These are phyloP conservation scores for Crocallis elinguaria DNA, from an alignment of 2,888 invertebrate genomes.

Conservation along the genomic window DNA sequence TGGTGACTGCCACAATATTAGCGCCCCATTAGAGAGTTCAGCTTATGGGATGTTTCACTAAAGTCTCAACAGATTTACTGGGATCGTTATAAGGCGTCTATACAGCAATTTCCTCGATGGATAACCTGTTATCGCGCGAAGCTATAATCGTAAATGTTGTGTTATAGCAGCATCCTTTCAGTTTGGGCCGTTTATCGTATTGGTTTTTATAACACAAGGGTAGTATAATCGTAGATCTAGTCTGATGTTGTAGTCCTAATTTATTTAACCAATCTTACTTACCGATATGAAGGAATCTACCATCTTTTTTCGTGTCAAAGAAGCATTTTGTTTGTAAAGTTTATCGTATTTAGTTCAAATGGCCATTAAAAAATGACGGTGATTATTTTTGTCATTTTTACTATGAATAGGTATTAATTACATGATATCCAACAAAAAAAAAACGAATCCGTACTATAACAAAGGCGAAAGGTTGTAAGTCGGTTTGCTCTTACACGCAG, in stretches of 20 bases:
- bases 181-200: conserved; percentile 10
- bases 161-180: conserved; percentile 22
- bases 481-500: no score
- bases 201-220: conserved; percentile 14
- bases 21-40: not conserved
- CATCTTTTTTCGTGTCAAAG: not conserved
- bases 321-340: conserved; percentile 1
- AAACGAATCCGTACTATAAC: no score
- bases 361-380: no score
- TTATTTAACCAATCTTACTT: not conserved
- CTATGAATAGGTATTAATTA: no score
- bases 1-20: no score
- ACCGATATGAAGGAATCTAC: not conserved
- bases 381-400: no score
- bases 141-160: conserved; percentile 22
- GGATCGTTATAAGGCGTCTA: not conserved
- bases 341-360: no score
- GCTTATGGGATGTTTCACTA: not conserved
- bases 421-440: no score
- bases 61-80: not conserved
- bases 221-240: conserved; percentile 9
- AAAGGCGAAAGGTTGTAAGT: no score
- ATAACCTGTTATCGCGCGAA: conserved; percentile 9
- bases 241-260: conserved; percentile 3
- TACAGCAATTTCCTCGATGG: not conserved